Base-by-base conservation (phyloP, 2,113 vertebrate genomes). In the Ancistrus triradiatus region DNA sequence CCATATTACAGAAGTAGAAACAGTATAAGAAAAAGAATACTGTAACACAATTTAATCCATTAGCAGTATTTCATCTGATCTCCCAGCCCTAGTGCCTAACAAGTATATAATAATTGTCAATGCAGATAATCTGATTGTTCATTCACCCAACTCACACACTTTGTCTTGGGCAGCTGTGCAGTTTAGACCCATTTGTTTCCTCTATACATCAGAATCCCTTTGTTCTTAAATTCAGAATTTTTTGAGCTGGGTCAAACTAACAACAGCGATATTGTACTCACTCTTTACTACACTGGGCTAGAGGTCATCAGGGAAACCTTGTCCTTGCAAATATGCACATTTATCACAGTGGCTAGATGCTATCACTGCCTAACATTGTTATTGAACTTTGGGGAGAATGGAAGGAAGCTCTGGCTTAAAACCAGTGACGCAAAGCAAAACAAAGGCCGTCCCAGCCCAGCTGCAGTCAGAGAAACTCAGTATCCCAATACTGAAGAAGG, bases 281-380 rank as follows among this genome's bases (percentile, higher is more conserved):
- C 35, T 35, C n/a, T 33, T 7, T 22, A 8, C 22, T 28, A 7
- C 17, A 49, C 49, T 22, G 11, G 40, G 5, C 49, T 42, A 60
- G 35, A 50, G 37, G 43, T 66, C 49, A 66, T 10, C 6, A 19
- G 49, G 57, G 19, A 21, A 53, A 42, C 21, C 51, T 67, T 67
- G 59, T 55, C 51, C 51, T 70, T 63, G 68, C 38, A 21, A 63
- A 58, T 57, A 44, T 68, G 59, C 21, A 28, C 46, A 35, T 67
- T 72, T 40, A 51, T 33, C 59, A 55, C 15, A 55, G 21, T 53
- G 51, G 27, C 33, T 51, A 65, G 69, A 71, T 64, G 2, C 53
- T 38, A 55, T 65, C 49, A 11, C 50, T 55, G 21, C 46, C 53
- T 25, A 63, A 63, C 52, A 58, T 63, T 35, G 59, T 4, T 7